Conservation (phyloP, 2,113 vertebrate genomes). For the Mohoua ochrocephala region DNA sequence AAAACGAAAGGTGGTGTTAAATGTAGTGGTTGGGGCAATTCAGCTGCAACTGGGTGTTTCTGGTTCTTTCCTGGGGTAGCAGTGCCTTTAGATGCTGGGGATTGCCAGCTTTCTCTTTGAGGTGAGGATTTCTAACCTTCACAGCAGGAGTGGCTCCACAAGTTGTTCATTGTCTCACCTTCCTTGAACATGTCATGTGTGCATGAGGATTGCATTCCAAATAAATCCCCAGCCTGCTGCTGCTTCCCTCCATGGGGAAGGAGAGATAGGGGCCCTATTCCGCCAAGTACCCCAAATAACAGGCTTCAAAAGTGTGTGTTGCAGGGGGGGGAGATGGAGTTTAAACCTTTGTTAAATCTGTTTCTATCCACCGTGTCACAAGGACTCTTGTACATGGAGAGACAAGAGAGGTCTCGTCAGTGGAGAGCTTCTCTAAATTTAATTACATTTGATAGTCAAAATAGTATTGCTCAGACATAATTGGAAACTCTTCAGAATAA, state of each 20-base stretch:
- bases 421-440: not conserved
- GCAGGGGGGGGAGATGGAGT: not conserved
- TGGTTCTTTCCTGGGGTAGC: not conserved
- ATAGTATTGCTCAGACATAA: not conserved
- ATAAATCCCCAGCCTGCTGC: not conserved
- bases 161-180: not conserved
- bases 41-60: not conserved
- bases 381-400: too few relatives aligned
- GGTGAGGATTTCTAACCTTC: not conserved
- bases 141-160: not conserved
- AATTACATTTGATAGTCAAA: not conserved
- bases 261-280: not conserved
- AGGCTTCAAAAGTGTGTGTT: not conserved
- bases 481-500: not conserved
- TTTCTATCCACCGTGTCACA: not conserved
- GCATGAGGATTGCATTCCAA: not conserved
- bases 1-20: not conserved
- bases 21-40: fast-evolving
- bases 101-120: not conserved
- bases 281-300: not conserved
- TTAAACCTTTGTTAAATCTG: not conserved
- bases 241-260: not conserved
- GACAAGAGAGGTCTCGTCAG: not conserved
- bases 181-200: not conserved
- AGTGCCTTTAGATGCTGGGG: not conserved